Conservation (phyloP, 2,888 invertebrate species). For the Scaeva pyrastri region DNA sequence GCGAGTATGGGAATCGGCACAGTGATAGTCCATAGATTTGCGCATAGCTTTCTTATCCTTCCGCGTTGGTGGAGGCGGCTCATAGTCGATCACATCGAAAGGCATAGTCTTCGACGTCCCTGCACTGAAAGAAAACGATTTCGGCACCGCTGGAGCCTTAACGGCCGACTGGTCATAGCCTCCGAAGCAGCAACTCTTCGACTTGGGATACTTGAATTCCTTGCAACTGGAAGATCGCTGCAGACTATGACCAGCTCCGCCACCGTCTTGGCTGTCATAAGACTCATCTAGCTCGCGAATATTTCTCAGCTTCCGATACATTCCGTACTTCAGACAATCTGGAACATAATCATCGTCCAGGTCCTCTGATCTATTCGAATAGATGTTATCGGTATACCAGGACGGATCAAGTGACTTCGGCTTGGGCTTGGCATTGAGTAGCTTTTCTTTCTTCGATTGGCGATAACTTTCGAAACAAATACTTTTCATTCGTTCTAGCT, state of each 20-base stretch:
- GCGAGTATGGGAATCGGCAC: constrained; percentile 79
- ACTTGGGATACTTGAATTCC: constrained; percentile 83
- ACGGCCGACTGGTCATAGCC: constrained; percentile 80
- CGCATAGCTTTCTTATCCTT: constrained; percentile 82
- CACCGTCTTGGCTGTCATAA: constrained; percentile 77
- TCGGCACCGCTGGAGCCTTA: constrained; percentile 82
- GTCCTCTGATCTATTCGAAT: constrained; percentile 83
- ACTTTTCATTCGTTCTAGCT: constrained; percentile 83
- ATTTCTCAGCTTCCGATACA: constrained; percentile 81
- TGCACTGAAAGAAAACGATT: constrained; percentile 84
- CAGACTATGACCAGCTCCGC: constrained; percentile 79
- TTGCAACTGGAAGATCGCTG: constrained; percentile 83
- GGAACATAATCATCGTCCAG: constrained; percentile 82
- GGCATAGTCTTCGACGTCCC: constrained; percentile 81
- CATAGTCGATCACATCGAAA: constrained; percentile 83
- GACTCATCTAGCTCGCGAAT: constrained; percentile 82
- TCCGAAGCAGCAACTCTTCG: constrained; percentile 83
- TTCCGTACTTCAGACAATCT: constrained; percentile 82
- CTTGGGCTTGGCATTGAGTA: constrained; percentile 81
- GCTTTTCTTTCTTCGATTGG: constrained; percentile 82
- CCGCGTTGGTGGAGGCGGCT: constrained; percentile 81
- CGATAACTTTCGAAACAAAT: constrained; percentile 84
- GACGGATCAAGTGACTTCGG: constrained; percentile 83
- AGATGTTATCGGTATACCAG: constrained; percentile 84
- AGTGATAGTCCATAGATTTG: constrained; percentile 81